Evolutionary conservation across 2,797 vertebrate genomes (phyloP).

Genomic region (Oreochromis grahami): DNA sequence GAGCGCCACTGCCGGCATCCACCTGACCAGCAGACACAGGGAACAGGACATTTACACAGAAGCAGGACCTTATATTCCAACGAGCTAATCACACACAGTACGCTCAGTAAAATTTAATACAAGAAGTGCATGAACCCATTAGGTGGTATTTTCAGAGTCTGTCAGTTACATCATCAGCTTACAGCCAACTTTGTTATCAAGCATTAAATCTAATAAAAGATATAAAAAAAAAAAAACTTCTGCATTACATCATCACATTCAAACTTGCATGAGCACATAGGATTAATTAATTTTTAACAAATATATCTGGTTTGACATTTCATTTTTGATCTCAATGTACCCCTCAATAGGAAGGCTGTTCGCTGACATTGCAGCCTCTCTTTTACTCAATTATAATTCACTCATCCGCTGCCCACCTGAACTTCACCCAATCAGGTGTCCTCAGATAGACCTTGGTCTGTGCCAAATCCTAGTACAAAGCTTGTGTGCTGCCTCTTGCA

Average conservation of each 20-base stretch:
- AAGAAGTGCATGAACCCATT: background rate
- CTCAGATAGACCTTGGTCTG: background rate
- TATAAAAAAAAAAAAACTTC: background rate
- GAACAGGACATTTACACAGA: slow-evolving; percentile 41
- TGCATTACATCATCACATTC: background rate
- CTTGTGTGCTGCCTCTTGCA: background rate
- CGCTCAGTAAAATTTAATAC: background rate
- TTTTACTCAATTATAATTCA: background rate
- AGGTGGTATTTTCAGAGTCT: background rate
- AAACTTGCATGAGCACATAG: background rate
- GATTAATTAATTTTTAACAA: background rate
- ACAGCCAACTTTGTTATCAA: background rate
- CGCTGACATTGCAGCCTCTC: background rate
- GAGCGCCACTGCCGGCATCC: slow-evolving; percentile 36
- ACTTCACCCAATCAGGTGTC: background rate
- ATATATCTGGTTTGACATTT: background rate
- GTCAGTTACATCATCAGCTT: background rate
- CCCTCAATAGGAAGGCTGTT: background rate
- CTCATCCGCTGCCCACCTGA: background rate
- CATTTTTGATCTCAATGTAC: background rate
- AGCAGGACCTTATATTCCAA: background rate
- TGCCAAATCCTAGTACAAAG: background rate
- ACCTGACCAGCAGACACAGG: slow-evolving; percentile 63
- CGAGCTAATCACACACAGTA: slow-evolving; percentile 7
- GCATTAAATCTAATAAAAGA: background rate